Evolutionary conservation across 92 coral and sea anemone genomes (phyloP).

Genomic region (Epizoanthus illoricatus): DNA sequence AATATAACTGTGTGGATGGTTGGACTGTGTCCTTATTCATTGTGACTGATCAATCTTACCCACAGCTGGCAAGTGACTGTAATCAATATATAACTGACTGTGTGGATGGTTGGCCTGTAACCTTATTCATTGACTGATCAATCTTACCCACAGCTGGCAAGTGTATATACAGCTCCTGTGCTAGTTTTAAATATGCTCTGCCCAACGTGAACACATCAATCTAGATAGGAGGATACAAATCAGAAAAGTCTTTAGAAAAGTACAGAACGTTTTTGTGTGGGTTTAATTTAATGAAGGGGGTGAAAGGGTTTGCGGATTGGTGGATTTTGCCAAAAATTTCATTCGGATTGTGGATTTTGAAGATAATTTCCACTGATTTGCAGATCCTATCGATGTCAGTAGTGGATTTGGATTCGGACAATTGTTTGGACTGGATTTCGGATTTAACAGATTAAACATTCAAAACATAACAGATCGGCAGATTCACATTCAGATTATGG

Average conservation of each 20-base stretch:
- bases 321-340: no score
- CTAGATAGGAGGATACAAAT: conserved; percentile 38
- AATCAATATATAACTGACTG: background rate
- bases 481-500: no score
- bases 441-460: no score
- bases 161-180: conserved; percentile 93
- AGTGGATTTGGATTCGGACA: no score
- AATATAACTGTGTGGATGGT: background rate
- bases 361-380: no score
- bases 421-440: no score
- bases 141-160: conserved; percentile 86
- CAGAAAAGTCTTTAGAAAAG: background rate
- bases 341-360: no score
- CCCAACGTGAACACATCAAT: conserved; percentile 96
- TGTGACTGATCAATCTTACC: background rate
- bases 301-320: no score
- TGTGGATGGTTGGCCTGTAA: background rate
- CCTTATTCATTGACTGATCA: background rate
- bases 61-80: background rate
- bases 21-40: background rate
- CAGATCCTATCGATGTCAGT: no score
- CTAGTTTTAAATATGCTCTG: conserved; percentile 85
- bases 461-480: no score
- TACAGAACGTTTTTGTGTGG: background rate
- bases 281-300: no score